phyloP scores from a whole-genome alignment of 1,140 invertebrate species.

The Latrodectus geometricus region DNA sequence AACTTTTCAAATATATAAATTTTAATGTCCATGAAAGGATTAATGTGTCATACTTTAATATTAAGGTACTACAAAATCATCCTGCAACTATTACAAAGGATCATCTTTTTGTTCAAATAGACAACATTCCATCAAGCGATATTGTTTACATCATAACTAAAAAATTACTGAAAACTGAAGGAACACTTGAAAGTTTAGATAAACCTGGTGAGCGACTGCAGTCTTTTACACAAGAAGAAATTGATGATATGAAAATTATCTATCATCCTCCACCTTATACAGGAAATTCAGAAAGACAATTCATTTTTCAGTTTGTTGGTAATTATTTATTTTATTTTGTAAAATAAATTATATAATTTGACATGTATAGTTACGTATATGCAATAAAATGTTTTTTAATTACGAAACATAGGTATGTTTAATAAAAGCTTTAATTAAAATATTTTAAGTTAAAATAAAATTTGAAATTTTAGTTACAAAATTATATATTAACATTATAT shows the following conservation, averaged over 20 bases:
- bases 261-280: constrained; percentile 44
- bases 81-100: constrained; percentile 23
- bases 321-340: background rate
- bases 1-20: background rate
- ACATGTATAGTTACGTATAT: too few relatives aligned
- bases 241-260: constrained; percentile 45
- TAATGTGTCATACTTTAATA: background rate
- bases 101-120: constrained; percentile 18
- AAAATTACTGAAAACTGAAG: constrained; percentile 45
- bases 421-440: too few relatives aligned
- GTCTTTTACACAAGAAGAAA: constrained; percentile 51
- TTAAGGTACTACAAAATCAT: constrained; percentile 44
- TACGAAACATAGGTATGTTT: too few relatives aligned
- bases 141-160: constrained; percentile 49
- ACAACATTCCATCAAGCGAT: constrained; percentile 12
- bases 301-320: constrained; percentile 52
- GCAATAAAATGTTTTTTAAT: too few relatives aligned
- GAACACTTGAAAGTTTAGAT: constrained; percentile 37
- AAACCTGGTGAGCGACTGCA: constrained; percentile 30
- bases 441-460: too few relatives aligned
- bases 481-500: too few relatives aligned
- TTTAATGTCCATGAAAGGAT: background rate
- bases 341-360: too few relatives aligned
- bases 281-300: constrained; percentile 21
- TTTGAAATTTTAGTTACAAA: too few relatives aligned